These are phyloP conservation scores for Thera obeliscata DNA, from an alignment of 2,888 invertebrate species.

Conservation along the genomic window DNA sequence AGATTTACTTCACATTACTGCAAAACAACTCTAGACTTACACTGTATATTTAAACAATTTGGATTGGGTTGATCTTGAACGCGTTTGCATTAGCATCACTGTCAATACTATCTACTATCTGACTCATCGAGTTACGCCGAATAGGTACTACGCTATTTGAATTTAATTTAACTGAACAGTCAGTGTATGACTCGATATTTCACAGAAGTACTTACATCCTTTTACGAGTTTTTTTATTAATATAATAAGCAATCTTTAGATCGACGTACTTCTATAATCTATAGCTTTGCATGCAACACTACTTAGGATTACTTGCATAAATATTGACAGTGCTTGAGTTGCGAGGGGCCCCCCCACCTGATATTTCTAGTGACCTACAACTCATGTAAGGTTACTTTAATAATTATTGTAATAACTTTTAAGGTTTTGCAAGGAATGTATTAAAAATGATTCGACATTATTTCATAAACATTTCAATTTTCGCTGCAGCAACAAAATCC, in stretches of 20 bases:
- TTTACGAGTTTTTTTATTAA: constrained; percentile 8
- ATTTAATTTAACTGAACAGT: constrained; percentile 16
- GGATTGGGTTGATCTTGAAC: constrained; percentile 34
- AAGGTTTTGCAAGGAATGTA: too few relatives aligned
- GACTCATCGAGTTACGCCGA: constrained; percentile 39
- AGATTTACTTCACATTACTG: constrained; percentile 1
- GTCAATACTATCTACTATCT: constrained; percentile 31
- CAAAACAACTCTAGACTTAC: background rate
- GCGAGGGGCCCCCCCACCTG: background rate
- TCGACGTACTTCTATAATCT: background rate
- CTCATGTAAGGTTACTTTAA: background rate
- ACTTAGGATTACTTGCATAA: background rate
- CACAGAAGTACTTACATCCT: constrained; percentile 6
- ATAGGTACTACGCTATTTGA: constrained; percentile 21
- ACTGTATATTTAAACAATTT: constrained; percentile 18
- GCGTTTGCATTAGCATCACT: constrained; percentile 17
- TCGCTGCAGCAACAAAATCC: background rate
- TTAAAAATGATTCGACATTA: background rate
- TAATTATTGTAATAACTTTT: too few relatives aligned
- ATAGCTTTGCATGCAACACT: background rate
- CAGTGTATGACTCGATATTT: background rate
- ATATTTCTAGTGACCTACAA: background rate
- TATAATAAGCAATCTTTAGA: background rate
- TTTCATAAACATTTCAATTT: background rate
- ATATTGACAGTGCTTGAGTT: constrained; percentile 1